Evolutionary conservation across 2,113 vertebrate genomes (phyloP).

Genomic region (Otolemur garnettii): DNA sequence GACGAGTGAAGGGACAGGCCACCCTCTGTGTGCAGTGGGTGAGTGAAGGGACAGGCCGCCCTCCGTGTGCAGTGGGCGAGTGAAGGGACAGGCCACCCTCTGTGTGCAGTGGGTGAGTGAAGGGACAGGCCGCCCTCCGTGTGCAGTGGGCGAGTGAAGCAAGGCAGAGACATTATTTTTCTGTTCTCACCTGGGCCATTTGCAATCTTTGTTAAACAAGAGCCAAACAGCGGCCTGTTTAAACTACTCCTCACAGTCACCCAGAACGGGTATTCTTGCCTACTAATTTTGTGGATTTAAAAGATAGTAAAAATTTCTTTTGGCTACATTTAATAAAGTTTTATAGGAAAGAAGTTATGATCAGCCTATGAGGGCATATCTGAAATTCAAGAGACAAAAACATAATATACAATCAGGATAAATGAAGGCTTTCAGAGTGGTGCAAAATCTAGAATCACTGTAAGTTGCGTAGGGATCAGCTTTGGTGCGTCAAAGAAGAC

Average conservation of each 20-base stretch:
- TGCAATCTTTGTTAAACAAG: not conserved
- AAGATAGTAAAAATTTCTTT: not conserved
- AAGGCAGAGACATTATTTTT: too few species aligned
- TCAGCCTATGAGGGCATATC: too few species aligned
- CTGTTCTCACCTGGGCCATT: not conserved
- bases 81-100: too few species aligned
- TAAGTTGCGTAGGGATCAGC: not conserved
- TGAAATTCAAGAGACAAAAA: not conserved
- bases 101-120: too few species aligned
- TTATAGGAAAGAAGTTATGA: not conserved
- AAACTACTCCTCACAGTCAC: not conserved
- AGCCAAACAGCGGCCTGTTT: not conserved
- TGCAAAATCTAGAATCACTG: not conserved
- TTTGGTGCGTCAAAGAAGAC: not conserved
- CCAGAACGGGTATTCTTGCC: not conserved
- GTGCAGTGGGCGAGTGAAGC: not conserved
- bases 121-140: too few species aligned
- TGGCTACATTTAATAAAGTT: not conserved
- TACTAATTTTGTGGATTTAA: not conserved
- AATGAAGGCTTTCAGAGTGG: not conserved
- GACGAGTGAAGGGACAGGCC: not conserved
- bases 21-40: too few species aligned
- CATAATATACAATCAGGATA: too few species aligned
- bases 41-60: not conserved
- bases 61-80: too few species aligned